These are phyloP conservation scores for Macrosoma leucophasiata DNA, from an alignment of 2,888 invertebrate species.

Conservation along the genomic window DNA sequence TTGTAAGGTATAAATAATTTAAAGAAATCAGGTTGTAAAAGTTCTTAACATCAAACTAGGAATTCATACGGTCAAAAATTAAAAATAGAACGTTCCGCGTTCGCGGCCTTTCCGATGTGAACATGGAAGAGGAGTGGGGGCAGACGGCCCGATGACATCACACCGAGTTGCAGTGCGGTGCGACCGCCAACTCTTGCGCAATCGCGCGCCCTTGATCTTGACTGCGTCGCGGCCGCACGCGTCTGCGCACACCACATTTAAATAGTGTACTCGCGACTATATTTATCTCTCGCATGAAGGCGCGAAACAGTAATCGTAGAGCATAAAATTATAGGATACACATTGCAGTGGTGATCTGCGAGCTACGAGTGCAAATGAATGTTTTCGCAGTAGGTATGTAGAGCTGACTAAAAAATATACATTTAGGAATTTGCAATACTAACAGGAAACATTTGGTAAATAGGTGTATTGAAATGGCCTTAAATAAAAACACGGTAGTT, in stretches of 20 bases:
- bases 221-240: conserved; percentile 72
- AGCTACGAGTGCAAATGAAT: too few species aligned
- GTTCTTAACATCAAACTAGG: conserved; percentile 22
- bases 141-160: conserved; percentile 69
- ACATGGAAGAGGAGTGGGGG: conserved; percentile 35
- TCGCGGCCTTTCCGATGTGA: conserved; percentile 52
- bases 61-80: conserved; percentile 37
- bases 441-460: too few species aligned
- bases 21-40: too few species aligned
- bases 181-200: conserved; percentile 73
- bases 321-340: conserved; percentile 29
- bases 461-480: too few species aligned
- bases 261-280: conserved; percentile 55
- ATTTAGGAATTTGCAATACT: too few species aligned
- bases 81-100: conserved; percentile 64
- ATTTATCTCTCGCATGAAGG: conserved; percentile 66
- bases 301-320: conserved; percentile 55
- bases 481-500: too few species aligned
- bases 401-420: too few species aligned
- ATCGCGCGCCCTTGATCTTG: conserved; percentile 75
- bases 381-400: too few species aligned
- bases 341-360: conserved; percentile 8
- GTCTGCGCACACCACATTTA: conserved; percentile 54
- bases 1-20: too few species aligned
- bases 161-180: conserved; percentile 62